Evolutionary conservation across 92 coral and sea anemone species (phyloP), one percentile per base, ranked within the genome.

Genomic region (Paragorgia papillata): DNA sequence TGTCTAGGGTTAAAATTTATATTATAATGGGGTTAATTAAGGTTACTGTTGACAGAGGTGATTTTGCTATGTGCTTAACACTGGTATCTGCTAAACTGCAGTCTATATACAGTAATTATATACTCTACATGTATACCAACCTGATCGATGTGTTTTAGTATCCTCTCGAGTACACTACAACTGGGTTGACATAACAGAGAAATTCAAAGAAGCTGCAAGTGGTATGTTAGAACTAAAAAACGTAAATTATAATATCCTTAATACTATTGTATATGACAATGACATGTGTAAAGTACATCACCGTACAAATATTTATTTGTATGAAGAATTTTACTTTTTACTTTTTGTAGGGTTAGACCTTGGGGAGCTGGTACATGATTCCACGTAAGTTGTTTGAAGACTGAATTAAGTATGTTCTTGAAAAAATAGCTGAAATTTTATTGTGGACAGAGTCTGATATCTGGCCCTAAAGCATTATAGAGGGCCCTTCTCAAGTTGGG

Each of bases 331-430:
- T 4, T 21, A 13, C 49, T 43, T 13, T 19, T 35, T 44, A 19
- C 54, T 71, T 54, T 27, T 69, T 69, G 0, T 73, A 92, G 98
- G 90, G 62, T 73, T 94, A 49, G 87, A 88, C 57, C 90, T 88
- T 82, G 98, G 98, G n/a, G 98, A 94, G 37, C 90, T 90, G 24
- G 98, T 94, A 0, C 96, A 90, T 85, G 98, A 94, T 34, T 85
- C 85, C 82, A 86, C 89, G 98, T 94, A 77, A 94, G 96, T 79
- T 37, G n/a, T n/a, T n/a, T n/a, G n/a, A n/a, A n/a, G n/a, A 25
- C n/a, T 29, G 39, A 7, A 14, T 0, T 55, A 4, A 4, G 6
- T 37, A 37, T 12, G 61, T 12, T 55, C 29, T 55, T 55, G 61
- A 12, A 55, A 12, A 55, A 12, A 5, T 55, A 55, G 61, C 9